Conservation (phyloP, 2,888 invertebrate species). For the Eudasyphora cyanicolor region DNA sequence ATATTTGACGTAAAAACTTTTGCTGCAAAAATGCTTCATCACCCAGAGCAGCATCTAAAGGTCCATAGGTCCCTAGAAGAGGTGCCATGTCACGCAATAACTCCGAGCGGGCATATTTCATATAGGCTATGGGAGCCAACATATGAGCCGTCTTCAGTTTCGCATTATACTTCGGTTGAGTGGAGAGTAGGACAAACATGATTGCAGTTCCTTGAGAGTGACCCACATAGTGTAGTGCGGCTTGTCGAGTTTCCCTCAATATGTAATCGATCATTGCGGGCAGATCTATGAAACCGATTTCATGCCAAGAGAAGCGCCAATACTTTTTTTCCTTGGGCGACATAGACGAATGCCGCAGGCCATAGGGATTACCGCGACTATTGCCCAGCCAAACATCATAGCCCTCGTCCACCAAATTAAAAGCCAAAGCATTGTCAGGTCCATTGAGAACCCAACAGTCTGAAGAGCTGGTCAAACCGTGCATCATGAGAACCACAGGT, state of each 20-base stretch:
- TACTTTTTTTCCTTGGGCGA: conserved; percentile 71
- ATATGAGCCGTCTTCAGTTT: conserved; percentile 72
- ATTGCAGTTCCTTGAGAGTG: conserved; percentile 77
- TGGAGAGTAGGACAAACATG: conserved; percentile 75
- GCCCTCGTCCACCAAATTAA: conserved; percentile 61
- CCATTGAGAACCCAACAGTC: conserved; percentile 87
- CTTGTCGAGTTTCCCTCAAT: conserved; percentile 69
- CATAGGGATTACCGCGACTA: conserved; percentile 75
- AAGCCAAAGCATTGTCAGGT: not conserved
- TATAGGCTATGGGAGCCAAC: conserved; percentile 75
- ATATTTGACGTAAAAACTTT: not conserved
- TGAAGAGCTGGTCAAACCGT: conserved; percentile 87
- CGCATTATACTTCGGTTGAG: conserved; percentile 74
- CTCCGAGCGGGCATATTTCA: conserved; percentile 66
- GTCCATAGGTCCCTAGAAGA: not conserved
- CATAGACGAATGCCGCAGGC: conserved; percentile 70
- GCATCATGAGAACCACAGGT: conserved; percentile 83
- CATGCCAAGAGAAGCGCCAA: conserved; percentile 78
- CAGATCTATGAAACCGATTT: conserved; percentile 76
- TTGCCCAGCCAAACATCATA: conserved; percentile 78
- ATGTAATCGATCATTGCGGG: conserved; percentile 75
- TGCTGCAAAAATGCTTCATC: not conserved
- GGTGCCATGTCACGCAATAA: not conserved
- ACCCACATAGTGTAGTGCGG: conserved; percentile 74
- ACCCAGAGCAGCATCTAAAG: not conserved